Evolutionary conservation across 2,888 invertebrate genomes (phyloP).

Genomic region (Caenorhabditis angaria): DNA sequence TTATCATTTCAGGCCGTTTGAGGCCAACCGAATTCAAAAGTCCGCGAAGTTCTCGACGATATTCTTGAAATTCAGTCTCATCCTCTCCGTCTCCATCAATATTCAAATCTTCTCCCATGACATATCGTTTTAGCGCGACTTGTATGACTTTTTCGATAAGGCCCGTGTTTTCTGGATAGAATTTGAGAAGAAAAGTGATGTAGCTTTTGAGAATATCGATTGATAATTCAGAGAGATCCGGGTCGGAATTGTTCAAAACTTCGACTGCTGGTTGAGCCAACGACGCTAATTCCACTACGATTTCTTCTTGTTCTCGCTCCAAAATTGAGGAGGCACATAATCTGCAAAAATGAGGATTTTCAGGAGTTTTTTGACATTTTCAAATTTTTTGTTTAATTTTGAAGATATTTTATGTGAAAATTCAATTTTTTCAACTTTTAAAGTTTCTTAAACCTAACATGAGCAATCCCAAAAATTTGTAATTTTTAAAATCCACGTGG

Average conservation of each 20-base stretch:
- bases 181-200: conserved; percentile 29
- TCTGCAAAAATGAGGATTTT: conserved; percentile 19
- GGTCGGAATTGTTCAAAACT: conserved; percentile 46
- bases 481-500: no score
- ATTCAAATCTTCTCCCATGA: conserved; percentile 50
- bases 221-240: conserved; percentile 43
- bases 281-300: conserved; percentile 35
- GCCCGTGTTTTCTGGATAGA: conserved; percentile 25
- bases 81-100: conserved; percentile 61
- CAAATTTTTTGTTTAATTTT: no score
- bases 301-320: conserved; percentile 41
- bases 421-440: no score
- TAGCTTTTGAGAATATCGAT: conserved; percentile 45
- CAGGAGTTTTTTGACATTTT: no score
- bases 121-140: conserved; percentile 37
- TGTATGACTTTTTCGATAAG: conserved; percentile 41
- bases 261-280: conserved; percentile 36
- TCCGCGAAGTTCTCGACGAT: conserved; percentile 48
- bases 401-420: no score
- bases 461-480: no score
- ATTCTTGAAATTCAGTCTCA: conserved; percentile 56
- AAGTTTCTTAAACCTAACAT: no score
- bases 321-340: conserved; percentile 35
- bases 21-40: conserved; percentile 49
- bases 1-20: conserved; percentile 49